Conservation (phyloP, 2,113 vertebrate species). For the Coregonus clupeaformis region DNA sequence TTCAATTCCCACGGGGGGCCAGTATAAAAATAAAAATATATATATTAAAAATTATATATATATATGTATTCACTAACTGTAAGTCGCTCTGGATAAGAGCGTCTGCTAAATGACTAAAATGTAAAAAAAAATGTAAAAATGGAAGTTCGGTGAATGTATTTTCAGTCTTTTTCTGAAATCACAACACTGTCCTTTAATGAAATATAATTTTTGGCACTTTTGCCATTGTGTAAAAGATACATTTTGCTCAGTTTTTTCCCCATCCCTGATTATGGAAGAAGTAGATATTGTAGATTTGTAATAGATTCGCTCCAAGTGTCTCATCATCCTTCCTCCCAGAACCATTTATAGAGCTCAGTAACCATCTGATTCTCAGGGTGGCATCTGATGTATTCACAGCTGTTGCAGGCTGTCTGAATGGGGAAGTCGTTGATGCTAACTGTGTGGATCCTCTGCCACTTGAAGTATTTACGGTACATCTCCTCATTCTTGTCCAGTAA, state of each 20-base stretch:
- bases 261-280: neutral
- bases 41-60: too few species aligned
- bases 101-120: too few species aligned
- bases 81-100: too few species aligned
- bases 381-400: constrained; percentile 80
- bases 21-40: too few species aligned
- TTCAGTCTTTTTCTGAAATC: neutral
- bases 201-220: too few species aligned
- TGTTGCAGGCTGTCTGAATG: constrained; percentile 77
- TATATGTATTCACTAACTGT: too few species aligned
- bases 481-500: constrained; percentile 77
- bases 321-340: constrained; percentile 71
- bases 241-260: too few species aligned
- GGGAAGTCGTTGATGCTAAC: constrained; percentile 77
- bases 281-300: neutral
- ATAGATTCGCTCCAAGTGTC: neutral
- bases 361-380: constrained; percentile 75
- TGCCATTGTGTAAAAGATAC: neutral
- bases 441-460: constrained; percentile 79
- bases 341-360: constrained; percentile 82
- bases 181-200: neutral
- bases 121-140: too few species aligned
- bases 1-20: too few species aligned
- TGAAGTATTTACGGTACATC: constrained; percentile 80
- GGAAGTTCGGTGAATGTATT: too few species aligned